Conservation (phyloP, 2,113 vertebrate species). For the Etheostoma cragini region DNA sequence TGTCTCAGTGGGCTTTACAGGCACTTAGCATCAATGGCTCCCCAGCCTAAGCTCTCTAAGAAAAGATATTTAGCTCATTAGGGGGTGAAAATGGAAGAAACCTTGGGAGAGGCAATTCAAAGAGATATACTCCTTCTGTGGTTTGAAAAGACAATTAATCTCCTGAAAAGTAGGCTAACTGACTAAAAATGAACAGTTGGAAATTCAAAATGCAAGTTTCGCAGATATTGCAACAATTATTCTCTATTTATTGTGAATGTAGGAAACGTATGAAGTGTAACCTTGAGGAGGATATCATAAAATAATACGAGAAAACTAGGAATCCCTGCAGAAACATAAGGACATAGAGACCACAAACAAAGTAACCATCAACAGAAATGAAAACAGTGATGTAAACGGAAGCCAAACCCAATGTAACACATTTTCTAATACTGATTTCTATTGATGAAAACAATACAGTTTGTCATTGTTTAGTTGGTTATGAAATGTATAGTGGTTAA, state of each 20-base stretch:
- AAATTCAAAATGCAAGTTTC: not conserved
- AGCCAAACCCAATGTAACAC: not conserved
- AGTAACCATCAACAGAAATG: not conserved
- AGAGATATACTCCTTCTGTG: constrained; percentile 6
- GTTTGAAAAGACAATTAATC: constrained; percentile 17
- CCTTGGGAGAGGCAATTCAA: constrained; percentile 26
- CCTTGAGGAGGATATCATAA: not conserved
- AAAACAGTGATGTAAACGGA: not conserved
- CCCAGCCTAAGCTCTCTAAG: not conserved
- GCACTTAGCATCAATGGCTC: not conserved
- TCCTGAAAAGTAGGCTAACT: constrained; percentile 1
- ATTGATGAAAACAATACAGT: not conserved
- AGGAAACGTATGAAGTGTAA: not conserved
- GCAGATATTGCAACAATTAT: not conserved
- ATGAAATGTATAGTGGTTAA: not conserved
- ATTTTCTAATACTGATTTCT: not conserved
- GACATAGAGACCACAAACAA: not conserved
- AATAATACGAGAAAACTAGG: not conserved
- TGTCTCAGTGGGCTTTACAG: not conserved
- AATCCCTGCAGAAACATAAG: not conserved
- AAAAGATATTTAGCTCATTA: constrained; percentile 32
- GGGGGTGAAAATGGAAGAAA: not conserved
- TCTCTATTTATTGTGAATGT: not conserved
- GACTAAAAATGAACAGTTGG: constrained; percentile 4
- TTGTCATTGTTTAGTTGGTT: not conserved